phyloP scores from a whole-genome alignment of 2,797 vertebrate species.

The Mormyrus hasselquistii region DNA sequence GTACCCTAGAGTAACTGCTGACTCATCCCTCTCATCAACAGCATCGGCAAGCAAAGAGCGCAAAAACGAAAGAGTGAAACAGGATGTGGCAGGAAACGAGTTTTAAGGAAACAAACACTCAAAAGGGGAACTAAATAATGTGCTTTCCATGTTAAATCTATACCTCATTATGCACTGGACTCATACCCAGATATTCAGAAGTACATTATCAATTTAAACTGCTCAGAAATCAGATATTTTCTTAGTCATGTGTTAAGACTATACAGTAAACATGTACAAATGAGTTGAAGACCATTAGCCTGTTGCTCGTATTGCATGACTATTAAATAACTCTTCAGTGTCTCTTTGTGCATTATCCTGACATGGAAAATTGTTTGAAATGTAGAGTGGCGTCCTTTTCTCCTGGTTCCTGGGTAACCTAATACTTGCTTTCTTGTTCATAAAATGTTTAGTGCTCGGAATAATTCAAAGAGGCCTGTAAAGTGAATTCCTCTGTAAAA shows the following conservation, averaged over 20 bases:
- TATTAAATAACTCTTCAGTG: neutral
- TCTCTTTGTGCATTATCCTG: neutral
- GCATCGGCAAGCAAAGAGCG: neutral
- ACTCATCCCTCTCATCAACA: neutral
- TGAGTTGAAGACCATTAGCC: neutral
- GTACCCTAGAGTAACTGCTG: neutral
- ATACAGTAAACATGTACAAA: neutral
- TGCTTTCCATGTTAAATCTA: neutral
- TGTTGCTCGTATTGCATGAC: neutral
- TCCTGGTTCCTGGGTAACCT: neutral
- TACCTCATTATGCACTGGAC: neutral
- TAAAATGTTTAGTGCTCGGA: neutral
- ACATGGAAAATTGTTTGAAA: neutral
- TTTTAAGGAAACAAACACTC: neutral
- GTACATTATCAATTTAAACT: neutral
- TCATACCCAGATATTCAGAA: neutral
- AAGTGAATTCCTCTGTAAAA: neutral
- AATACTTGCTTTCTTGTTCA: neutral
- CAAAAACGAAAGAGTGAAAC: neutral
- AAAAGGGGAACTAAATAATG: neutral
- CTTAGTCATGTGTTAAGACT: neutral
- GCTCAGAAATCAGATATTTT: neutral
- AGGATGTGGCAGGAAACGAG: neutral
- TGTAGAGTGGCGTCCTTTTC: neutral
- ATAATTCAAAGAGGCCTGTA: neutral